Base-by-base conservation (phyloP, 2,797 vertebrate species). In the Lepidocolaptes lacrymiger region DNA sequence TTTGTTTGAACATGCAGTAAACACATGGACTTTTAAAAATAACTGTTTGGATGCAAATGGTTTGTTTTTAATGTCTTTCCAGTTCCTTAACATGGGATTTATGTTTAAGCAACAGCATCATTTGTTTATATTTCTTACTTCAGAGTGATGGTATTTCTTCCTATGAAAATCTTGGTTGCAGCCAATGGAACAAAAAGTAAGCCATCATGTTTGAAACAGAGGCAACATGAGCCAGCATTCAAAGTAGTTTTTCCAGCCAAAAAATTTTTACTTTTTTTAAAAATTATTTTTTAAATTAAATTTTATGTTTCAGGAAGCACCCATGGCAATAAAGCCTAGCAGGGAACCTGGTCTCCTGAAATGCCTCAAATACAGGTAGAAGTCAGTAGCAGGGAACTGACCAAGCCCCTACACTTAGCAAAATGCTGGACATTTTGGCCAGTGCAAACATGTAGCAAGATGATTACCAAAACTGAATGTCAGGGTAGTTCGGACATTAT, bases 71-170 rank as follows among this genome's bases (percentile, higher is more conserved):
- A 84, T 86, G 34, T 27, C 52, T 88, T 92, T 95, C 87, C 55
- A 78, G 76, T 94, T 96, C 76, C 46, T 95, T 82, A 91, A 69
- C 27, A 1, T 79, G 30, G 36, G 80, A 75, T 88, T 87, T 92
- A 30, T 83, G 55, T 75, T 96, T 93, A 77, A 91, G 91, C 68
- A 93, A 80, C 41, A 56, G 15, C 59, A 84, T 93, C 39, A 46
- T 93, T 86, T 93, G 85, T 97, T 96, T 97, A 79, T 96, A 56
- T 87, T 91, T 85, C 68, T 72, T 89, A 62, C 76, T 94, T 72
- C 37, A 63, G 69, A 88, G 82, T 62, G 55, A 67, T 94, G 85
- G 59, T 58, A 23, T 84, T 95, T 96, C 63, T 93, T 90, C 77
- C 67, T 80, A 10, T 62, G 85, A 89, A 91, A 91, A 78, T 77